phyloP scores from a whole-genome alignment of 2,797 vertebrate species.

The Glossophaga mutica region DNA sequence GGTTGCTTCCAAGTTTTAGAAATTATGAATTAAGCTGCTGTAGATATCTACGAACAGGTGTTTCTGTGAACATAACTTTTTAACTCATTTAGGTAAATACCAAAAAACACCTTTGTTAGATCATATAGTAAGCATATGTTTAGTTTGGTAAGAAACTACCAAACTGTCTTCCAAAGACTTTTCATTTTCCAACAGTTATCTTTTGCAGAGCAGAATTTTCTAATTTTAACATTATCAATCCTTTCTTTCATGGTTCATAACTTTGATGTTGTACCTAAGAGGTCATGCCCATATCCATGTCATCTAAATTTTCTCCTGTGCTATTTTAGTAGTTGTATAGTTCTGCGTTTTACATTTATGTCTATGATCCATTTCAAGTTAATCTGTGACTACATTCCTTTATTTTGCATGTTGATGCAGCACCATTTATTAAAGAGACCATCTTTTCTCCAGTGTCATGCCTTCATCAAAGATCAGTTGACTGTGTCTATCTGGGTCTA shows the following conservation, averaged over 20 bases:
- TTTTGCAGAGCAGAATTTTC: neutral
- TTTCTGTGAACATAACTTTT: neutral
- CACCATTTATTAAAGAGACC: neutral
- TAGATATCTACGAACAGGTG: neutral
- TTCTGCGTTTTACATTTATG: neutral
- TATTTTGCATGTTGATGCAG: neutral
- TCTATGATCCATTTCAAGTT: neutral
- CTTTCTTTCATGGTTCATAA: neutral
- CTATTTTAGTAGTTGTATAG: neutral
- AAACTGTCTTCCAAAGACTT: neutral
- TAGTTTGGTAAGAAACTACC: neutral
- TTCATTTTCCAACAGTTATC: neutral
- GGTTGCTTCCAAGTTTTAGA: neutral
- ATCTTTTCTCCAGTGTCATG: neutral
- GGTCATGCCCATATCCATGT: neutral
- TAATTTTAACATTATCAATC: neutral
- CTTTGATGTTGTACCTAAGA: neutral
- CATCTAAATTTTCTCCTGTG: neutral
- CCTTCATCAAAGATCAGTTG: neutral
- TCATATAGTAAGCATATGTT: neutral
- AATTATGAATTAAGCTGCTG: neutral
- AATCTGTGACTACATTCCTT: neutral
- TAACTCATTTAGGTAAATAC: neutral
- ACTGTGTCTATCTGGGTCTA: neutral
- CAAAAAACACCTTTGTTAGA: neutral